Evolutionary conservation across 2,888 invertebrate species (phyloP).

Genomic region (Euzetes globulus): DNA sequence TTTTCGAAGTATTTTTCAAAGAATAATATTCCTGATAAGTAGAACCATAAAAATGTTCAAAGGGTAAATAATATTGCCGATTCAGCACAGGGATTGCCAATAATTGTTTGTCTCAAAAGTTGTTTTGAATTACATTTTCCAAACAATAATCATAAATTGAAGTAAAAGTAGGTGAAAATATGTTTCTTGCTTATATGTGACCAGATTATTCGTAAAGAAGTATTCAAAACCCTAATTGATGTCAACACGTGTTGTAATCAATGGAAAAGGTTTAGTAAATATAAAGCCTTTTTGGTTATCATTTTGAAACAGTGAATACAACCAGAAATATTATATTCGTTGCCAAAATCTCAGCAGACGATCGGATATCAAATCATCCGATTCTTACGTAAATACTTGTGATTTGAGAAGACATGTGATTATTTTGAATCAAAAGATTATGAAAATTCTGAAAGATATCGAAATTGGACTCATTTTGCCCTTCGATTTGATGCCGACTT

Average conservation of each 20-base stretch:
- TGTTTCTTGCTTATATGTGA: neutral
- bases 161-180: too few relatives aligned
- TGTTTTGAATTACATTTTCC: too few relatives aligned
- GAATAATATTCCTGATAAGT: too few relatives aligned
- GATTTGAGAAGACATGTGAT: neutral
- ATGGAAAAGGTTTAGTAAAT: neutral
- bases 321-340: neutral
- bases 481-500: neutral
- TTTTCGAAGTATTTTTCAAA: too few relatives aligned
- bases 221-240: too few relatives aligned
- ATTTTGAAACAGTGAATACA: neutral
- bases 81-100: too few relatives aligned
- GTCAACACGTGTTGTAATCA: neutral
- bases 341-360: neutral
- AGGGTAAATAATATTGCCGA: too few relatives aligned
- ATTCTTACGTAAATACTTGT: conserved; percentile 1
- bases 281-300: neutral
- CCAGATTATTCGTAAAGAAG: too few relatives aligned
- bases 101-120: too few relatives aligned
- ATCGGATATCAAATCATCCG: conserved; percentile 11
- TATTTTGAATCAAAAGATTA: neutral
- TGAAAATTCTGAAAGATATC: neutral
- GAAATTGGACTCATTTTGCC: neutral
- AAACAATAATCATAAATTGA: too few relatives aligned
- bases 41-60: too few relatives aligned